Evolutionary conservation across 92 coral and sea anemone genomes (phyloP), one percentile per base, ranked within the genome.

Genomic region (Zoanthus solanderi): DNA sequence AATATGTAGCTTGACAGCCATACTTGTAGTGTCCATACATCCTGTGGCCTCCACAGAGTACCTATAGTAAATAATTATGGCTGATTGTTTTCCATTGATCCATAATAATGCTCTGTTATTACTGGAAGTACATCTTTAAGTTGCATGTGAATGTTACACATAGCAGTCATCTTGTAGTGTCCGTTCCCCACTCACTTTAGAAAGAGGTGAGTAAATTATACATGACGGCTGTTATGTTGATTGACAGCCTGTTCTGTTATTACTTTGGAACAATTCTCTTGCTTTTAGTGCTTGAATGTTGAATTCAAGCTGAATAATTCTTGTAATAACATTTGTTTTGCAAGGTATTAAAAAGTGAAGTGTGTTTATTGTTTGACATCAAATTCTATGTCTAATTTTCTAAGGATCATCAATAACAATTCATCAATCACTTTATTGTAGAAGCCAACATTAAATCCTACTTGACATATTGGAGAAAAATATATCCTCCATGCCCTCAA

Each of bases 61-160:
- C 86, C 71, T 58, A 0, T 81, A 81, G 86, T 81, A 81, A 81
- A 81, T 56, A 81, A 14, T 81, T 81, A 81, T 81, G 86, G 75
- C 86, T 81, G 86, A 81, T 61, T 81, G 86, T 81, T 81, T 81
- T 61, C 75, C 30, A 81, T 81, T 81, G 86, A 81, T 81, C 75
- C 86, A 81, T 37, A 81, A 81, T 81, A 81, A 61, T 81, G 86
- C 86, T 81, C 75, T 81, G 86, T 81, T 81, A 81, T 81, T 81
- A 81, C 86, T 42, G 86, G 86, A 81, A 81, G 86, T 81, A 81
- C 86, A 81, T 81, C 86, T 81, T 81, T 81, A 81, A 56, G 73
- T 81, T 81, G 86, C 86, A 81, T 61, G 86, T 81, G 86, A 81
- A 81, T 81, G 75, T 81, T 81, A 81, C 86, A 81, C 86, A 81